Evolutionary conservation across 2,888 invertebrate genomes (phyloP).

Genomic region (Neocrepidodera transversa): DNA sequence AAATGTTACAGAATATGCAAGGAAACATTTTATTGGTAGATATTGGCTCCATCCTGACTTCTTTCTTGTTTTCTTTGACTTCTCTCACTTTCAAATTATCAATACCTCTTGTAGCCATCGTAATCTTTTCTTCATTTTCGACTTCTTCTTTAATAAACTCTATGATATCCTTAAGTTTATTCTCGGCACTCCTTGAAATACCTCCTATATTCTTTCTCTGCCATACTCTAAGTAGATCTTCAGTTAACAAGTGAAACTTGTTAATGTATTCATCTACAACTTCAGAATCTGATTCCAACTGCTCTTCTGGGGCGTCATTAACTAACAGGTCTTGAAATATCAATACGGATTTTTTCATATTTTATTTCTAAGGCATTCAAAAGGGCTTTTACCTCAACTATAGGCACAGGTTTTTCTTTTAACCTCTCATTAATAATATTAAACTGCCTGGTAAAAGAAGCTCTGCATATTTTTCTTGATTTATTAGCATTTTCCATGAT

Average conservation of each 20-base stretch:
- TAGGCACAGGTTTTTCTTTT: background rate
- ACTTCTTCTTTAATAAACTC: conserved; percentile 39
- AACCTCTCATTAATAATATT: too few relatives aligned
- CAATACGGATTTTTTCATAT: background rate
- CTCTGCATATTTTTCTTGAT: background rate
- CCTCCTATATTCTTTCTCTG: conserved; percentile 16
- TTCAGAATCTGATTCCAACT: too few relatives aligned
- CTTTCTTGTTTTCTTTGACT: background rate
- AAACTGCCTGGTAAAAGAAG: too few relatives aligned
- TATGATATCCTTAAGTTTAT: conserved; percentile 24
- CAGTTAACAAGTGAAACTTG: too few relatives aligned
- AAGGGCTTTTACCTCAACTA: background rate
- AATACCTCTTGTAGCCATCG: conserved; percentile 22
- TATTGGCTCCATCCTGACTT: background rate
- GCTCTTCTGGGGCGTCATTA: too few relatives aligned
- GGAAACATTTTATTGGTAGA: background rate
- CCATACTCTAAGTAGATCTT: conserved; percentile 43
- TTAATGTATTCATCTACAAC: too few relatives aligned
- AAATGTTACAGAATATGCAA: background rate
- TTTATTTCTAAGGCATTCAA: background rate
- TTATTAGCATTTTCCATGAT: too few relatives aligned
- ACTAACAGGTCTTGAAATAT: too few relatives aligned
- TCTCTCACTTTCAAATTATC: background rate
- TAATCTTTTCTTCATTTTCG: conserved; percentile 39
- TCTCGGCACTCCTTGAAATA: background rate